A percentile compares a stretch with the other conserved stretches of the same genome.
These are phyloP conservation scores for Nephila pilipes DNA, from an alignment of 1,140 invertebrate species.

Conservation along the genomic window DNA sequence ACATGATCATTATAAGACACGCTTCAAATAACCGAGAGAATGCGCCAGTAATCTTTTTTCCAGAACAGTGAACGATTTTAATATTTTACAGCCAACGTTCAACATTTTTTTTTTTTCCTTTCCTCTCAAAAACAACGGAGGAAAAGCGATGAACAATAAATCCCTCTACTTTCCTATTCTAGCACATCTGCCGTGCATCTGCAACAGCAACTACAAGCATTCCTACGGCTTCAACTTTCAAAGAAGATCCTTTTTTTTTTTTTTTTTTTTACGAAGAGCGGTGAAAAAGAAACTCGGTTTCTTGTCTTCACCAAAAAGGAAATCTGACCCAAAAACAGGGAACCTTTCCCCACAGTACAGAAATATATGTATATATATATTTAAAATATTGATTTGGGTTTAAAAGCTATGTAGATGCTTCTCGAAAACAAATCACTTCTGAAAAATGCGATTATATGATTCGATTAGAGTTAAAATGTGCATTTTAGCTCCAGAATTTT, in stretches of 20 bases:
- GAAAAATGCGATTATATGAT: too few relatives aligned
- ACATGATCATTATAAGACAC: neutral
- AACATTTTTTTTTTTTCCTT: neutral
- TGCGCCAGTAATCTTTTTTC: slow-evolving; percentile 1
- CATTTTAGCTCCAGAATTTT: too few relatives aligned
- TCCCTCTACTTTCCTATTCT: slow-evolving; percentile 18
- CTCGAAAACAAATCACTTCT: too few relatives aligned
- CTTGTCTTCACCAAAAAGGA: too few relatives aligned
- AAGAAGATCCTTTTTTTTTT: neutral
- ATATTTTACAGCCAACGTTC: slow-evolving; percentile 23
- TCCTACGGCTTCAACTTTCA: neutral
- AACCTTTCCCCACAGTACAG: too few relatives aligned
- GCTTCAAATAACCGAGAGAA: slow-evolving; percentile 26
- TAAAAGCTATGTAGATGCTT: too few relatives aligned
- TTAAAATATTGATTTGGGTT: too few relatives aligned
- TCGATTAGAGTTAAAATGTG: too few relatives aligned
- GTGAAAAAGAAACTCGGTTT: too few relatives aligned
- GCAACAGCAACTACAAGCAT: neutral
- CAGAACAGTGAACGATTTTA: slow-evolving; percentile 27
- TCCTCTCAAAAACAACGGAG: neutral
- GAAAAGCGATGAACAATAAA: neutral
- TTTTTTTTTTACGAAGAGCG: too few relatives aligned
- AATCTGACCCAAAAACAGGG: too few relatives aligned
- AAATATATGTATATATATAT: too few relatives aligned
- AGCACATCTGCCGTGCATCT: neutral